A percentile compares a stretch with the other conserved stretches of the same genome.
phyloP scores from a whole-genome alignment of 2,113 vertebrate genomes.

The Fulmarus glacialis region DNA sequence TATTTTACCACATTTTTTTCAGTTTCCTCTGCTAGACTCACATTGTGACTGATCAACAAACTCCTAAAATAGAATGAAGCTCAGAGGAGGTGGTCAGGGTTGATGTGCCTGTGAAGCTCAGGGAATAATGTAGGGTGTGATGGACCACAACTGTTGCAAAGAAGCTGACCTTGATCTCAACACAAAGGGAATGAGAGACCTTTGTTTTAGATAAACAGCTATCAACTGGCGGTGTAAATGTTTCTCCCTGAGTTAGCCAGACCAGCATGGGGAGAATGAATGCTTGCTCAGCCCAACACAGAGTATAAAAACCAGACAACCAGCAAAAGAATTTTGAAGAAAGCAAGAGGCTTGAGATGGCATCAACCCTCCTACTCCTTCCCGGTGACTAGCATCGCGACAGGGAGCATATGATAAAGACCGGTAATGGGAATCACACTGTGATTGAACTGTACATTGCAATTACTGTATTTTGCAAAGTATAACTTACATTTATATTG shows the following conservation, averaged over 20 bases:
- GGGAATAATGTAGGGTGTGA: not conserved
- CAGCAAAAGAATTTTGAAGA: not conserved
- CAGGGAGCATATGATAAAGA: not conserved
- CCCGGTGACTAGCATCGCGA: rapidly evolving
- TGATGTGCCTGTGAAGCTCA: not conserved
- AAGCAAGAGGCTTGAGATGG: rapidly evolving
- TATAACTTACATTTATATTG: not conserved
- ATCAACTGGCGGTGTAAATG: not conserved
- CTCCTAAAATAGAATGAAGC: not conserved
- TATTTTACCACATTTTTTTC: not conserved
- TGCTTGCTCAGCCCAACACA: not conserved
- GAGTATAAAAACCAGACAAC: not conserved
- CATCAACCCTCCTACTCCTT: not conserved
- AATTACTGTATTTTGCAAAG: not conserved
- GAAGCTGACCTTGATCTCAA: not conserved
- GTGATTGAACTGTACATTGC: not conserved
- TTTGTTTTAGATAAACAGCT: not conserved
- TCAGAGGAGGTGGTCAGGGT: not conserved
- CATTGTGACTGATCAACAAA: not conserved
- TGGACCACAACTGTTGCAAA: not conserved
- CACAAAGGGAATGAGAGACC: not conserved
- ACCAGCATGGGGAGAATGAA: not conserved
- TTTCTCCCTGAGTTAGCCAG: not conserved
- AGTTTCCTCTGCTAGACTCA: not conserved
- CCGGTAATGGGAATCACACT: not conserved